A percentile compares a stretch with the other conserved stretches of the same genome.
Evolutionary conservation across 1,140 invertebrate species (phyloP).

Genomic region (Asobara japonica): DNA sequence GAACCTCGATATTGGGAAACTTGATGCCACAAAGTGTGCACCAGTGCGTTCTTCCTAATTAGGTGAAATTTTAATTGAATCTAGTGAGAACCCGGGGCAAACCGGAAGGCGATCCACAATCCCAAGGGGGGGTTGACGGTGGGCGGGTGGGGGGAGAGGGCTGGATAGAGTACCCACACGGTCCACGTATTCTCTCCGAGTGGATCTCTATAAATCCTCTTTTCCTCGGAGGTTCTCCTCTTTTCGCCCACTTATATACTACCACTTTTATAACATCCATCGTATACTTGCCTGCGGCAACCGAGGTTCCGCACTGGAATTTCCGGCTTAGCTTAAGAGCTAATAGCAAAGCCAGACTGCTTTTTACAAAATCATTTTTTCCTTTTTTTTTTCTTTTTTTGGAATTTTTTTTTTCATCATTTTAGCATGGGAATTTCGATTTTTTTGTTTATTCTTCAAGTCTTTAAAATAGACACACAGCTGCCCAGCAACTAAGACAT

Average conservation of each 20-base stretch:
- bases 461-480: too few relatives aligned
- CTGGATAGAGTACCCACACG: conserved; percentile 41
- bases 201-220: conserved; percentile 51
- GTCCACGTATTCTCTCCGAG: conserved; percentile 37
- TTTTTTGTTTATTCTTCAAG: too few relatives aligned
- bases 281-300: conserved; percentile 22
- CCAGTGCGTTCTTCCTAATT: conserved; percentile 38
- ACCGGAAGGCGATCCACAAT: conserved; percentile 25
- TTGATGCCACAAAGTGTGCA: conserved; percentile 14
- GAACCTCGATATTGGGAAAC: conserved; percentile 10
- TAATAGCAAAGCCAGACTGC: conserved; percentile 47
- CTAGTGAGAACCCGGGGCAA: conserved; percentile 4
- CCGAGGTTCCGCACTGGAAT: conserved; percentile 49
- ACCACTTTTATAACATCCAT: conserved; percentile 20
- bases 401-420: background rate
- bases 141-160: background rate
- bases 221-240: conserved; percentile 23
- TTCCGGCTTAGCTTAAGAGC: conserved; percentile 56
- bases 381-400: conserved; percentile 9
- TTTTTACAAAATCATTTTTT: conserved; percentile 14
- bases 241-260: conserved; percentile 27
- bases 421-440: too few relatives aligned
- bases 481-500: too few relatives aligned
- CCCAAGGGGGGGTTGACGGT: background rate
- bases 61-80: conserved; percentile 54